A percentile compares a stretch with the other conserved stretches of the same genome.
Conservation (phyloP, 2,888 invertebrate genomes). For the Phytoseiulus persimilis region DNA sequence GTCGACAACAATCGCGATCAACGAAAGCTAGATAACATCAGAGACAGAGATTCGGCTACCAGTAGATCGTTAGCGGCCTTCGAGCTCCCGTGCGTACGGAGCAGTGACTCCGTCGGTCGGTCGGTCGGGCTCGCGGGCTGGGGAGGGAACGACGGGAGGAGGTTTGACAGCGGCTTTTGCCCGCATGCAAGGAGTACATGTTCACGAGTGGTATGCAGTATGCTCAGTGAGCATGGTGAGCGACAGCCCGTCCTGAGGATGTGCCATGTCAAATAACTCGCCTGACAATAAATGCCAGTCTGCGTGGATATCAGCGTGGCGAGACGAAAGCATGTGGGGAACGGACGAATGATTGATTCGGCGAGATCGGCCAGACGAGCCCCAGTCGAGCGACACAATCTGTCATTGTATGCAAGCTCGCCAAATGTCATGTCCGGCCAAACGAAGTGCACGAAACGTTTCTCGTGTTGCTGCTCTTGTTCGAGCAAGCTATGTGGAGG, state of each 20-base stretch:
- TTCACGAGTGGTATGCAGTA: not conserved
- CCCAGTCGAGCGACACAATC: not conserved
- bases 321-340: not conserved
- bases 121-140: too few species aligned
- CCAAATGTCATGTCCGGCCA: not conserved
- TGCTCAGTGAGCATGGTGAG: not conserved
- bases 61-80: too few species aligned
- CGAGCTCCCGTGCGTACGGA: too few species aligned
- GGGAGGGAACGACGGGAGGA: too few species aligned
- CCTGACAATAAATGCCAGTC: not conserved
- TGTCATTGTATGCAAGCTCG: not conserved
- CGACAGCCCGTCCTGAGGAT: not conserved
- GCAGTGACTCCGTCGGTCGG: too few species aligned
- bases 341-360: not conserved
- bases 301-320: not conserved
- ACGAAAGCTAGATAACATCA: too few species aligned
- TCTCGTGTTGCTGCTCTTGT: not conserved
- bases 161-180: too few species aligned
- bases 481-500: not conserved
- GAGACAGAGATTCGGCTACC: too few species aligned
- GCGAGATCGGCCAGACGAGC: not conserved
- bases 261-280: not conserved
- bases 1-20: too few species aligned
- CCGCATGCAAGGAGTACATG: too few species aligned
- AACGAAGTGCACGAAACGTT: not conserved